Evolutionary conservation across 2,888 invertebrate species (phyloP).

Genomic region (Drosophila austrosaltans): DNA sequence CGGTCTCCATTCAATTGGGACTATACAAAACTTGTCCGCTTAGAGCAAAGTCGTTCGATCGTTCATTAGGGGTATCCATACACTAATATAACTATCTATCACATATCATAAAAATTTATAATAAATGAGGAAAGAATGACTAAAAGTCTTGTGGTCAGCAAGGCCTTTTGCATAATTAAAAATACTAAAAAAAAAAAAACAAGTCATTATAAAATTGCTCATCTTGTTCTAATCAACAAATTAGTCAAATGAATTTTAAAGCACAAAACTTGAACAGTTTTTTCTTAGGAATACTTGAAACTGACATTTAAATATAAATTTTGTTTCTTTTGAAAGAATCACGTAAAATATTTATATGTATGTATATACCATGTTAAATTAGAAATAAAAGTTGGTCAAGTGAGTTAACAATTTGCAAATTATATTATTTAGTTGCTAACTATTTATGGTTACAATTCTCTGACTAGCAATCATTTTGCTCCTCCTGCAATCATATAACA

Average conservation of each 20-base stretch:
- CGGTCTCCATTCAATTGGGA: slow-evolving; percentile 24
- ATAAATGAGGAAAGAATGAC: not conserved
- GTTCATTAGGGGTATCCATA: slow-evolving; percentile 38
- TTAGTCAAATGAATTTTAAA: not conserved
- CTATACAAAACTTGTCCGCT: slow-evolving; percentile 25
- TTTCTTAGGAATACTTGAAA: not conserved
- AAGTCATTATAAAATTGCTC: slow-evolving; percentile 1
- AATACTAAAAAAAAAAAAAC: slow-evolving; percentile 5
- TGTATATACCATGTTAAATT: too few species aligned
- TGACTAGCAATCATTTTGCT: not conserved
- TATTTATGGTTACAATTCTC: not conserved
- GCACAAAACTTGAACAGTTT: not conserved
- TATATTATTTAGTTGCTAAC: too few species aligned
- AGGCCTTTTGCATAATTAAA: slow-evolving; percentile 4
- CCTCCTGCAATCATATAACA: slow-evolving; percentile 14
- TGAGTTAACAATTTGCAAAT: not conserved
- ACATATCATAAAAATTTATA: not conserved
- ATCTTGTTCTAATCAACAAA: slow-evolving; percentile 7
- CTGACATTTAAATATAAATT: not conserved
- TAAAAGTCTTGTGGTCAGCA: not conserved
- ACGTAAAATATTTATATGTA: too few species aligned
- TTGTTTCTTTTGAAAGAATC: not conserved
- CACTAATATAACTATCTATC: not conserved
- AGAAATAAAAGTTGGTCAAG: not conserved
- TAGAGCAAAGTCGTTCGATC: slow-evolving; percentile 16